Evolutionary conservation across 2,797 vertebrate species (phyloP), one percentile per base, ranked within the genome.

Genomic region (Falco rusticolus): DNA sequence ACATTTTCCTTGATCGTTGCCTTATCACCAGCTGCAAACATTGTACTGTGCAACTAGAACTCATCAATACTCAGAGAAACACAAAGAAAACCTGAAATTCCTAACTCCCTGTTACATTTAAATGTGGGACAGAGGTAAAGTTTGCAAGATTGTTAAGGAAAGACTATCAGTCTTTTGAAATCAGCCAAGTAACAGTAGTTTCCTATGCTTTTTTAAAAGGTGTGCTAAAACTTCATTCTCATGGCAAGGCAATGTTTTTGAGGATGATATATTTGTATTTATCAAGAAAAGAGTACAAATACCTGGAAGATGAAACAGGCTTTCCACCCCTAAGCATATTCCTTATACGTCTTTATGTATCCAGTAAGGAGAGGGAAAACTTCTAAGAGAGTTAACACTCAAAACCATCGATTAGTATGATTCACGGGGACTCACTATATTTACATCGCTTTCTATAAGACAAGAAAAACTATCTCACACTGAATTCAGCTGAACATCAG

Each of bases 231-330:
- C 20, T 28, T 54, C 54, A 8, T 20, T 47, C 34, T 64, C 24
- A 25, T 9, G 17, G 16, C 82, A 89, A 87, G 16, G 13, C 28
- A 78, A 71, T 1, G 4, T 43, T 71, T 54, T 47, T 21, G 22
- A 65, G 31, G 33, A 26, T 28, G 1, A 1, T 34, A 37, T 26
- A 18, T 77, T 72, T 0, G 1, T 25, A 77, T 26, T 31, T 4
- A 8, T 63, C 45, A 79, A 66, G 31, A 71, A n/a, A 88, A 64
- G 21, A 69, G 18, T 43, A n/a, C 2, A 66, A 78, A 50, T 13
- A 78, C 5, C 21, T 43, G 37, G 16, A 91, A 76, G 6, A 61
- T 9, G 20, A 18, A 86, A 69, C 24, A 77, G 76, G 24, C 11
- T 37, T 84, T 29, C 16, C 18, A 61, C 9, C 86, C 34, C 33